These are phyloP conservation scores for Papilio demoleus DNA, from an alignment of 2,888 invertebrate genomes.

Conservation along the genomic window DNA sequence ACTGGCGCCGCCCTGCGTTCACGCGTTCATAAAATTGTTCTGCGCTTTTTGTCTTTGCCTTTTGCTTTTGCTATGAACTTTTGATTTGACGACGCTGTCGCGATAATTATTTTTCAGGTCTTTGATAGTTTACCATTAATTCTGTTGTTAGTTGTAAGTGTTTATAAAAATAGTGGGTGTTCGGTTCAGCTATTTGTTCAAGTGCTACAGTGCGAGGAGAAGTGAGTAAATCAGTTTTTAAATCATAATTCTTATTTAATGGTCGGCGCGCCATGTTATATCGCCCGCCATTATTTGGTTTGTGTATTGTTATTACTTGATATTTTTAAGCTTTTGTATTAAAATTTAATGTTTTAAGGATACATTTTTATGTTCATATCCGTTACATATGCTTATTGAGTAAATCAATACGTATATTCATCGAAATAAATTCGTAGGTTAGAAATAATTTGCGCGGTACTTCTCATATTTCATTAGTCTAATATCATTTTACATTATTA, in stretches of 20 bases:
- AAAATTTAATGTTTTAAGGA: constrained; percentile 8
- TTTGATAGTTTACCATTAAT: constrained; percentile 53
- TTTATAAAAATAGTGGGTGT: constrained; percentile 53
- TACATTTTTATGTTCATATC: not conserved
- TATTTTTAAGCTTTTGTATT: constrained; percentile 2
- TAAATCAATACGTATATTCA: not conserved
- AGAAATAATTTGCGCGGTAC: constrained; percentile 31
- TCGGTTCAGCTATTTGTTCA: constrained; percentile 44
- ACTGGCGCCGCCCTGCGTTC: constrained; percentile 44
- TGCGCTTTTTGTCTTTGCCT: constrained; percentile 51
- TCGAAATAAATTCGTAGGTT: constrained; percentile 20
- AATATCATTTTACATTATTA: not conserved
- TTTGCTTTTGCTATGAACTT: constrained; percentile 58
- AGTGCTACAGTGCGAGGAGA: constrained; percentile 42
- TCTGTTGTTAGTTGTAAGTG: constrained; percentile 57
- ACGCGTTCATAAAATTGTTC: not conserved
- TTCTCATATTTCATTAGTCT: constrained; percentile 28
- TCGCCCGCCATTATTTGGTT: constrained; percentile 75
- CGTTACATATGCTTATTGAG: not conserved
- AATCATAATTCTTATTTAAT: constrained; percentile 42
- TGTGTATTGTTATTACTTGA: constrained; percentile 47
- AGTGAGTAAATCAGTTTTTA: constrained; percentile 59
- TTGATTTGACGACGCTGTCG: constrained; percentile 62
- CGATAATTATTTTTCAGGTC: constrained; percentile 54
- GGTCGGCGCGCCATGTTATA: constrained; percentile 67